A percentile compares a stretch with the other conserved stretches of the same genome.
Conservation (phyloP, 1,140 invertebrate species). For the Caenorhabditis inopinata region DNA sequence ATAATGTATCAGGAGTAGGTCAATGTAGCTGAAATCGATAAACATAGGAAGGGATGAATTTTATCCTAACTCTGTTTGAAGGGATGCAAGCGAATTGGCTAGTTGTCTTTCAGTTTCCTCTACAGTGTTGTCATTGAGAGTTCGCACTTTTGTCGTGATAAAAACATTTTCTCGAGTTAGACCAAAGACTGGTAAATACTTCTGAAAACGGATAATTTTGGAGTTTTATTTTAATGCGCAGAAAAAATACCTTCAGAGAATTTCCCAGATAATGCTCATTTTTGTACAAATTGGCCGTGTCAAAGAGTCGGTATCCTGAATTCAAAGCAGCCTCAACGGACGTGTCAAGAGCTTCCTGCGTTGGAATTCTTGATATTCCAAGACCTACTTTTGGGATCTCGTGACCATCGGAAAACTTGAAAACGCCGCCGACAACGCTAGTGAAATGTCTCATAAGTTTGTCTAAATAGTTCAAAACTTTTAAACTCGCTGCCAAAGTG, state of each 20-base stretch:
- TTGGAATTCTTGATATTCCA: neutral
- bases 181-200: conserved; percentile 64
- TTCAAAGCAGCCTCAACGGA: neutral
- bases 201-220: conserved; percentile 41
- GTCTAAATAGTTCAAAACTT: neutral
- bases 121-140: conserved; percentile 13
- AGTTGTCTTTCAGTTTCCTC: conserved; percentile 14
- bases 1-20: conserved; percentile 47
- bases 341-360: neutral
- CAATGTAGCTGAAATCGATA: conserved; percentile 35
- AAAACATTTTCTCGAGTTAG: conserved; percentile 67
- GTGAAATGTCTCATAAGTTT: neutral
- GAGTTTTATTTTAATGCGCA: no score
- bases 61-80: conserved; percentile 38
- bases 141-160: conserved; percentile 71
- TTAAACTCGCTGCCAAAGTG: no score
- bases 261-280: neutral
- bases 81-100: conserved; percentile 30
- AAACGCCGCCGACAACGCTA: neutral
- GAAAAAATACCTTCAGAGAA: neutral
- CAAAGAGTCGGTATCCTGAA: neutral
- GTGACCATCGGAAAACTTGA: conserved; percentile 14
- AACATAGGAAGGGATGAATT: neutral
- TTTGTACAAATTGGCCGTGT: conserved; percentile 17
- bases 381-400: conserved; percentile 1